Base-by-base conservation (phyloP, 2,888 invertebrate species). In the Phania funesta region DNA sequence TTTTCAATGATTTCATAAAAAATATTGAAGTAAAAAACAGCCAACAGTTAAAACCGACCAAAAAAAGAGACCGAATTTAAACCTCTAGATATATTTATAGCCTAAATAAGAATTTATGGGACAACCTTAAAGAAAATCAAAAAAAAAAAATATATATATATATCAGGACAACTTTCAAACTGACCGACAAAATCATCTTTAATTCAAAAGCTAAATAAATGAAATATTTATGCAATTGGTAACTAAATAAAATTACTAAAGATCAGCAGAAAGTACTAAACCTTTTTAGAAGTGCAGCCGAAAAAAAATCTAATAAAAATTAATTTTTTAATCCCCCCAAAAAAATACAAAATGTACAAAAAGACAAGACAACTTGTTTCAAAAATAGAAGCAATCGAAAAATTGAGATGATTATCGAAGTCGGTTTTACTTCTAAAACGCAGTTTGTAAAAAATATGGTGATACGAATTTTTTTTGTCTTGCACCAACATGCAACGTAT, bases 61-160 rank as follows among this genome's bases (percentile, higher is more conserved):
- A 64, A 46, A 54, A 62, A 54, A 20, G 22, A 50, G n/a, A 32
- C 60, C 18, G 20, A 65, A 35, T 58, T 58, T 26, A 70, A 78
- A 54, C 13, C 24, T 62, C 46, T 74, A 84, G 81, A 82, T 80
- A 83, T 83, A 83, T 85, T 85, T 84, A 85, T 84, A 82, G 85
- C 83, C 76, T 83, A 79, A 85, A 85, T 83, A 82, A 79, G 82
- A 85, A 85, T 85, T 84, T 83, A 85, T 83, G 84, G 78, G 84
- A 84, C 84, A 84, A 83, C 81, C 83, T 84, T 79, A 74, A 85
- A 82, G 75, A 48, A 77, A 75, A 52, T 50, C 38, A 68, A 68
- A 60, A 52, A 60, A 35, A n/a, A n/a, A n/a, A n/a, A n/a, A n/a
- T n/a, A n/a, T n/a, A n/a, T n/a, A n/a, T n/a, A n/a, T n/a, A n/a